Conservation (phyloP, 2,888 invertebrate species). For the Thymelicus lineola region DNA sequence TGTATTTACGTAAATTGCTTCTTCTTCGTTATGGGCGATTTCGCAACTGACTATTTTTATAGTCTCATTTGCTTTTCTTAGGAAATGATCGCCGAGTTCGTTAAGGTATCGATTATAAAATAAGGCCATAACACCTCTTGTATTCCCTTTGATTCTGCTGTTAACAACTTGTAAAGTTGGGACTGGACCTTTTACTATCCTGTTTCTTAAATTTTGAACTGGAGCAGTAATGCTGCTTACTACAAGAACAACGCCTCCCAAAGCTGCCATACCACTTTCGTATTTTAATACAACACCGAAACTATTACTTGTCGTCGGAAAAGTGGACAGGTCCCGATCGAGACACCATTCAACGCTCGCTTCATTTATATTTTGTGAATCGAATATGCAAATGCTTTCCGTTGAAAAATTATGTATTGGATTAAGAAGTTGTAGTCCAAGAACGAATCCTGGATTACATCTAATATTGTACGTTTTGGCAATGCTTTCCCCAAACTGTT, state of each 20-base stretch:
- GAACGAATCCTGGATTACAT: constrained; percentile 93
- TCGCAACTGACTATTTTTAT: constrained; percentile 92
- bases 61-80: constrained; percentile 95
- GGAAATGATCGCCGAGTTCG: constrained; percentile 93
- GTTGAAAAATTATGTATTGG: constrained; percentile 95
- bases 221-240: constrained; percentile 91
- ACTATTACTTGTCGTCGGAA: constrained; percentile 95
- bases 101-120: constrained; percentile 96
- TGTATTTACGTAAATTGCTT: constrained; percentile 93
- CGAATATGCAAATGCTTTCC: constrained; percentile 92
- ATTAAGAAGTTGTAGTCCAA: constrained; percentile 95
- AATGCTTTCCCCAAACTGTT: constrained; percentile 84
- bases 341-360: constrained; percentile 90
- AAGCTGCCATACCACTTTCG: constrained; percentile 90
- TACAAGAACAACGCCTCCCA: constrained; percentile 93
- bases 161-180: constrained; percentile 90
- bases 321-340: constrained; percentile 93
- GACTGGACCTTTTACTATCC: constrained; percentile 91
- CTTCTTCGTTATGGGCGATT: constrained; percentile 91
- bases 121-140: constrained; percentile 91
- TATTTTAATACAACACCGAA: constrained; percentile 93
- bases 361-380: constrained; percentile 88
- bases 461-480: constrained; percentile 86
- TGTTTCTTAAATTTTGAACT: constrained; percentile 89
- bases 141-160: constrained; percentile 92